These are phyloP conservation scores for Nasonia oneida DNA, from an alignment of 2,888 invertebrate genomes.

Conservation along the genomic window DNA sequence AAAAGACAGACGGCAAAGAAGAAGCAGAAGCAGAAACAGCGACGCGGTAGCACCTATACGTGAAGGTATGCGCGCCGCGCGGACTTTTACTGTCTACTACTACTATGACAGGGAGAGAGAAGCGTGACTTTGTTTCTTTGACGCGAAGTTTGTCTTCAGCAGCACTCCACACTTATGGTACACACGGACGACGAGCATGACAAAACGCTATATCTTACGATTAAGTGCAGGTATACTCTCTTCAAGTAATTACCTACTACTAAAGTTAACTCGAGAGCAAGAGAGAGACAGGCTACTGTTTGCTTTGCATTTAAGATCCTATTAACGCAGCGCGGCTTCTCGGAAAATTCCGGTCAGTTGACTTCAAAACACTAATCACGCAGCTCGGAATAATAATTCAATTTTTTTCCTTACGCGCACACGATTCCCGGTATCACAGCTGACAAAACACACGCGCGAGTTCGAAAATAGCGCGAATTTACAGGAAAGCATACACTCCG, in stretches of 20 bases:
- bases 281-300: background rate
- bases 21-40: constrained; percentile 16
- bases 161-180: background rate
- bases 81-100: constrained; percentile 25
- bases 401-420: background rate
- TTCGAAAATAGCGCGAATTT: background rate
- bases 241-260: constrained; percentile 45
- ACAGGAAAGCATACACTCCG: background rate
- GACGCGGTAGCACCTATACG: constrained; percentile 35
- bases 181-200: background rate
- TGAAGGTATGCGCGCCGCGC: constrained; percentile 44
- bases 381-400: background rate
- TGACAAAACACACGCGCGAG: background rate
- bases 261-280: constrained; percentile 23
- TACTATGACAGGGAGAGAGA: background rate
- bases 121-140: constrained; percentile 50
- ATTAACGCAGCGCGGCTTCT: background rate
- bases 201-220: constrained; percentile 35
- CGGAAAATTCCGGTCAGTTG: background rate
- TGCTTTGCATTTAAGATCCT: constrained; percentile 11
- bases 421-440: background rate
- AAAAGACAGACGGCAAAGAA: constrained; percentile 28
- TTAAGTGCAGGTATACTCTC: constrained; percentile 34
- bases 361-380: background rate
- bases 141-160: constrained; percentile 32